Conservation (phyloP, 2,113 vertebrate genomes). For the Odontesthes bonariensis region DNA sequence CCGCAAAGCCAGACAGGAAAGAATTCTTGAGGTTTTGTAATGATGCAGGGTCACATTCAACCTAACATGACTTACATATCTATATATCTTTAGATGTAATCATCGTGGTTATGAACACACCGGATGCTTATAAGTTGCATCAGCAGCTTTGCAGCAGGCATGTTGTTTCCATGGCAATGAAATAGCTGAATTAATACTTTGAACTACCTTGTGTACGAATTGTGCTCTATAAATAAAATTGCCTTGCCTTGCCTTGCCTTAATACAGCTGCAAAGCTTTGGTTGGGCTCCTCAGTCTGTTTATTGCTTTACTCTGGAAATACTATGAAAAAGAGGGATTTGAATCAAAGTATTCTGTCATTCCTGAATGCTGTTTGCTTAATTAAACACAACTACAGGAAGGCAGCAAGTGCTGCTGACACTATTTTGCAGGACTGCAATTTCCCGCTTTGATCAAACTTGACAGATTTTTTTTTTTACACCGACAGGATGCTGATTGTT, state of each 20-base stretch:
- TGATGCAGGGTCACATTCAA: constrained; percentile 49
- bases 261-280: background rate
- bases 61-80: background rate
- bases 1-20: constrained; percentile 15
- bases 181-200: no score
- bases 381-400: constrained; percentile 17
- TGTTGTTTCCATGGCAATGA: background rate
- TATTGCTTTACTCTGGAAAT: background rate
- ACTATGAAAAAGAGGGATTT: background rate
- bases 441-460: constrained; percentile 16
- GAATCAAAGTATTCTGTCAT: background rate
- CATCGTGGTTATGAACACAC: background rate
- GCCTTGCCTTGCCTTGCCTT: no score
- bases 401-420: constrained; percentile 14
- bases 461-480: constrained; percentile 13
- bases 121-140: background rate
- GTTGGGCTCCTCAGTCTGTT: background rate
- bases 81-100: constrained; percentile 13
- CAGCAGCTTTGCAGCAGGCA: background rate
- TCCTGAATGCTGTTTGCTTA: constrained; percentile 6
- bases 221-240: no score
- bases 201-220: no score
- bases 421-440: constrained; percentile 8
- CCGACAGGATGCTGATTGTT: background rate
- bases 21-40: constrained; percentile 60